phyloP scores from a whole-genome alignment of 2,797 vertebrate genomes.

The Catharus ustulatus region DNA sequence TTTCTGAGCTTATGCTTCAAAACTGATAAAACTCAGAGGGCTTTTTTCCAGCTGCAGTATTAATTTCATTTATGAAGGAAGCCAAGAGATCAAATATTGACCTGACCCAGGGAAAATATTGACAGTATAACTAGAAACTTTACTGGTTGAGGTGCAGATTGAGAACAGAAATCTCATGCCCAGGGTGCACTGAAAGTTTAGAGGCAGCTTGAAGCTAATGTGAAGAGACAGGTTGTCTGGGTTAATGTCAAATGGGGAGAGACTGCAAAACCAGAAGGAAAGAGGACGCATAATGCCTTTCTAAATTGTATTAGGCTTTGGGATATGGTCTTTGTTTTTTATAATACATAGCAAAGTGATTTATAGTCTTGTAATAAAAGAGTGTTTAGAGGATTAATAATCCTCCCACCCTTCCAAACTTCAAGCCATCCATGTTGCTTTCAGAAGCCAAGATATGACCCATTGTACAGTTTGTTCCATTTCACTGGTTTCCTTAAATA shows the following conservation, averaged over 20 bases:
- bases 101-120: constrained; percentile 37
- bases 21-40: neutral
- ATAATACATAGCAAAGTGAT: neutral
- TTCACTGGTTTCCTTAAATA: neutral
- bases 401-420: neutral
- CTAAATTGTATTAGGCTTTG: neutral
- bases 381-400: neutral
- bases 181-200: neutral
- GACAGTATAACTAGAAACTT: neutral
- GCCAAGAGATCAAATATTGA: constrained; percentile 29
- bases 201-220: neutral
- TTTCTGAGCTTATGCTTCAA: neutral
- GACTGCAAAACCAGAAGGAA: neutral
- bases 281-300: neutral
- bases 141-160: neutral
- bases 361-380: neutral
- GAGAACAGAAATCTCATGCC: neutral
- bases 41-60: neutral
- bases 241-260: neutral
- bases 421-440: neutral
- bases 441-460: neutral
- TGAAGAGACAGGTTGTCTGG: neutral
- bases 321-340: constrained; percentile 1
- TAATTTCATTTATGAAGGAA: constrained; percentile 33
- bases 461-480: fast-evolving